Evolutionary conservation across 2,113 vertebrate species (phyloP).

Genomic region (Phasianus colchicus): DNA sequence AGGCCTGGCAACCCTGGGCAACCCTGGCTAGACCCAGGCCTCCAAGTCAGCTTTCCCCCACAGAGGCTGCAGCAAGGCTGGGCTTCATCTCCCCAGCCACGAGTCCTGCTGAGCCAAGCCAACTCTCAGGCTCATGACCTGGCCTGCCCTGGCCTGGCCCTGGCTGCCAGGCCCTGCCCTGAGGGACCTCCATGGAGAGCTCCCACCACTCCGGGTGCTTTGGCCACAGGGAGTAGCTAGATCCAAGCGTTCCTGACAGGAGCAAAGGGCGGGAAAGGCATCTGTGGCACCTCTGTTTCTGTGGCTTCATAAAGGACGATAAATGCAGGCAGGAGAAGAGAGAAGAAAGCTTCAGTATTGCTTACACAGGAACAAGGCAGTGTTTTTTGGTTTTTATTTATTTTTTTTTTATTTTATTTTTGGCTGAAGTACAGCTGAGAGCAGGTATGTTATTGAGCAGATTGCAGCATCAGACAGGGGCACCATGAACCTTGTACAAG

Average conservation of each 20-base stretch:
- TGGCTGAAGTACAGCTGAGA: not conserved
- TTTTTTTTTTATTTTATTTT: not conserved
- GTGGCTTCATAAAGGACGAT: not conserved
- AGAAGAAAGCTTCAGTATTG: not conserved
- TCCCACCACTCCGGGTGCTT: accelerated
- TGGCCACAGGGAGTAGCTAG: not conserved
- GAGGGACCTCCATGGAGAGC: accelerated
- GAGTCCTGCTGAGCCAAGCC: accelerated
- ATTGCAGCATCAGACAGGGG: not conserved
- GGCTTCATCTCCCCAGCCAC: accelerated
- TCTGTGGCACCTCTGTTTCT: not conserved
- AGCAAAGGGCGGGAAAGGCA: not conserved
- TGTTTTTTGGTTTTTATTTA: not conserved
- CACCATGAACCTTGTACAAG: not conserved
- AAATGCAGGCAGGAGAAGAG: not conserved
- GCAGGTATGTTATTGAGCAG: not conserved
- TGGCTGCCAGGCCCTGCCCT: not conserved
- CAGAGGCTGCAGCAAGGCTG: accelerated
- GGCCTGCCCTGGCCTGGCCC: not conserved
- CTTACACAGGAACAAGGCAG: not conserved
- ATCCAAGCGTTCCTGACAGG: not conserved
- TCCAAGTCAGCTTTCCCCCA: too few relatives aligned
- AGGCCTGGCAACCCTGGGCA: too few relatives aligned
- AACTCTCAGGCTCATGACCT: accelerated
- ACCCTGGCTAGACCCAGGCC: not conserved